Conservation (phyloP, 2,888 invertebrate species). For the Chrysomela aeneicollis region DNA sequence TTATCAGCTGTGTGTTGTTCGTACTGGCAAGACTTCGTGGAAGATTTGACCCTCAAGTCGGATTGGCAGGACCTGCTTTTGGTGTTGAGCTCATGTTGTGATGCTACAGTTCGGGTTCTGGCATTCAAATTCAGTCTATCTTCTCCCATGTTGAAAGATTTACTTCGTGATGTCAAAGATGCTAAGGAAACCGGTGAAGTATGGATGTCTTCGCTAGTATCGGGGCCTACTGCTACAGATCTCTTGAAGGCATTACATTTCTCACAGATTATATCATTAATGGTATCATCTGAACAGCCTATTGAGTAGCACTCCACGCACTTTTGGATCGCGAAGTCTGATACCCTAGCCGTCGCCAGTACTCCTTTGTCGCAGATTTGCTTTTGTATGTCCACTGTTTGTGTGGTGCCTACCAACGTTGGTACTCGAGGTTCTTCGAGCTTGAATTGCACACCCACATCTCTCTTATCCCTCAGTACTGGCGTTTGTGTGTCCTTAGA, state of each 20-base stretch:
- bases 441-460: constrained; percentile 48
- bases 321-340: constrained; percentile 58
- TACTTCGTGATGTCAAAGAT: constrained; percentile 64
- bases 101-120: constrained; percentile 64
- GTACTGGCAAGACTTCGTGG: constrained; percentile 53
- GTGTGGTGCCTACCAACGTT: constrained; percentile 44
- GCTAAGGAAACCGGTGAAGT: constrained; percentile 62
- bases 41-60: constrained; percentile 48
- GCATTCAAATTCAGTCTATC: constrained; percentile 60
- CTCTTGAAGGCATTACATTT: constrained; percentile 64
- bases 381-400: constrained; percentile 45
- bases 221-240: constrained; percentile 69
- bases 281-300: constrained; percentile 64
- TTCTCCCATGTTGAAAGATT: constrained; percentile 69
- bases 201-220: constrained; percentile 50
- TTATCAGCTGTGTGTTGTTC: constrained; percentile 51
- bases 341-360: constrained; percentile 51
- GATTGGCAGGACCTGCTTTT: constrained; percentile 55
- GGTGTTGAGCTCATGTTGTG: constrained; percentile 47
- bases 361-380: constrained; percentile 32
- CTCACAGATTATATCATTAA: constrained; percentile 63
- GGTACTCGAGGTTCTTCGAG: constrained; percentile 33
- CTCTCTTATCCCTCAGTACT: constrained; percentile 43
- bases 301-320: constrained; percentile 61
- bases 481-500: constrained; percentile 53